Evolutionary conservation across 2,113 vertebrate genomes (phyloP).

Genomic region (Amphiprion ocellaris): DNA sequence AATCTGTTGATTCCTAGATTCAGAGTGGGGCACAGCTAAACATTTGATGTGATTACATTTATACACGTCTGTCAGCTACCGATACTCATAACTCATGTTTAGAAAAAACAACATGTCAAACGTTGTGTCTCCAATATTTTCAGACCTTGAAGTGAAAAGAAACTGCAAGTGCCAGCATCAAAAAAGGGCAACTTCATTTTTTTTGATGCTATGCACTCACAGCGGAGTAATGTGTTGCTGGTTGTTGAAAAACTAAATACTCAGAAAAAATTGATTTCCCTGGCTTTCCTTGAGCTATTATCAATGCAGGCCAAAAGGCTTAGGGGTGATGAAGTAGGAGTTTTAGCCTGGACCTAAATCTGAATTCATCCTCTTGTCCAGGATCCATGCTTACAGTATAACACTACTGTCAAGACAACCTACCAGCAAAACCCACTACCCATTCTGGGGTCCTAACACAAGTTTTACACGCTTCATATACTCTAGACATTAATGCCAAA

Average conservation of each 20-base stretch:
- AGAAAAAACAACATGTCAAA: conserved; percentile 3
- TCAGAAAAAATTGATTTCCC: conserved; percentile 47
- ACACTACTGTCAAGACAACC: conserved; percentile 39
- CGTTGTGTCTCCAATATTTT: neutral
- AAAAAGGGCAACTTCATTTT: conserved; percentile 18
- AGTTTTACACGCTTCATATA: conserved; percentile 46
- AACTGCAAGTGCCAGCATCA: conserved; percentile 18
- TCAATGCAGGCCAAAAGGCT: conserved; percentile 47
- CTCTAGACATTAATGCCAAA: conserved; percentile 18
- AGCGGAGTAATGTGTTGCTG: conserved; percentile 58
- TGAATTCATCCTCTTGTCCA: conserved; percentile 32
- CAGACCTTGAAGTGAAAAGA: conserved; percentile 22
- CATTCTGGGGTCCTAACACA: conserved; percentile 38
- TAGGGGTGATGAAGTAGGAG: conserved; percentile 39
- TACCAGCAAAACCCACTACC: conserved; percentile 42
- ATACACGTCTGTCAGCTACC: conserved; percentile 48
- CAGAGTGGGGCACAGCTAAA: conserved; percentile 49
- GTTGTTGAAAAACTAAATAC: conserved; percentile 49
- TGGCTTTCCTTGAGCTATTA: conserved; percentile 50
- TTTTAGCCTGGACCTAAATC: conserved; percentile 50
- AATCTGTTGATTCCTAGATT: conserved; percentile 55
- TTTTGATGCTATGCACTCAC: conserved; percentile 23
- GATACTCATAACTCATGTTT: conserved; percentile 6
- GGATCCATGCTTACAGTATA: conserved; percentile 40
- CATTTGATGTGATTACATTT: conserved; percentile 61